phyloP scores from a whole-genome alignment of 2,888 invertebrate species.

The Enoplolaimus lenunculus region DNA sequence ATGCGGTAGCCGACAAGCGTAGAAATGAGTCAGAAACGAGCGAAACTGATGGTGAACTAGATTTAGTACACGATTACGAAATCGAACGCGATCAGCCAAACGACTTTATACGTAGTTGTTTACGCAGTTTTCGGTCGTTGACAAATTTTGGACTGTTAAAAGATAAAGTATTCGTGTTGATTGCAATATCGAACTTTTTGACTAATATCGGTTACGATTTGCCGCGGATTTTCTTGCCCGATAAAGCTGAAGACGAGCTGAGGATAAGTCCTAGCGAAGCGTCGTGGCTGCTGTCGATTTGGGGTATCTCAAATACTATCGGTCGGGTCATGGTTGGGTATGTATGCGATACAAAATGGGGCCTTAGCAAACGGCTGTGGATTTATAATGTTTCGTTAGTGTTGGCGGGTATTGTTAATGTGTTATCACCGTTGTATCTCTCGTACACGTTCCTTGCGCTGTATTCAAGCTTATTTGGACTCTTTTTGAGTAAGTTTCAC shows the following conservation, averaged over 20 bases:
- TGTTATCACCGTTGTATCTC: conserved; percentile 59
- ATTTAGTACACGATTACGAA: not conserved
- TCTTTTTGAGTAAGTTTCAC: conserved; percentile 54
- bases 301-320: conserved; percentile 69
- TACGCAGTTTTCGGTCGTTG: conserved; percentile 48
- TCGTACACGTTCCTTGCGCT: conserved; percentile 59
- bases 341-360: conserved; percentile 29
- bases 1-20: too few species aligned
- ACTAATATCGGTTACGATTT: conserved; percentile 87
- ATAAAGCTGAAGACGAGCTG: conserved; percentile 28
- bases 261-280: conserved; percentile 18
- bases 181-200: conserved; percentile 79
- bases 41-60: not conserved
- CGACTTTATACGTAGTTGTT: not conserved
- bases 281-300: conserved; percentile 22
- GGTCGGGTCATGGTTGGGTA: conserved; percentile 75
- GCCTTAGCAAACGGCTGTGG: conserved; percentile 70
- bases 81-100: not conserved
- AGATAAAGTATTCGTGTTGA: conserved; percentile 72
- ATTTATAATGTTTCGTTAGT: conserved; percentile 77
- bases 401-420: conserved; percentile 74
- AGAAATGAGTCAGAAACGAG: not conserved
- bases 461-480: conserved; percentile 66
- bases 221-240: conserved; percentile 60
- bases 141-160: conserved; percentile 67